These are phyloP conservation scores for Ramphastos sulfuratus DNA, from an alignment of 2,113 vertebrate genomes.

Conservation along the genomic window DNA sequence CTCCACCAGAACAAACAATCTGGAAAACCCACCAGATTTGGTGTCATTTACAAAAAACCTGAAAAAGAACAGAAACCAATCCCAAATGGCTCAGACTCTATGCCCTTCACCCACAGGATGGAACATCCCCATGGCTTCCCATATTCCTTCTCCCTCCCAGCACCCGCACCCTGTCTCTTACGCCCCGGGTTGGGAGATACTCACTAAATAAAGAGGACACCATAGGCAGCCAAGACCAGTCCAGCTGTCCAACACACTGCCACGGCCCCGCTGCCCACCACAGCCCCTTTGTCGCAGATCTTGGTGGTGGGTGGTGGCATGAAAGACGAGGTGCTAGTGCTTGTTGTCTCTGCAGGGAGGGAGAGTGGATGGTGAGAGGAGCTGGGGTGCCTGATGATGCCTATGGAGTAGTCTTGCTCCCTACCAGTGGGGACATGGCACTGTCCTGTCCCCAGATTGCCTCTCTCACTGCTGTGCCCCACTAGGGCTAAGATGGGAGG, in stretches of 20 bases:
- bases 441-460: rapidly evolving
- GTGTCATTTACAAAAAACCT: neutral
- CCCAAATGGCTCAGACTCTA: neutral
- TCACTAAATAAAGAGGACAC: conserved; percentile 74
- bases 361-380: neutral
- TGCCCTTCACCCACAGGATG: neutral
- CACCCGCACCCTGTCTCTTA: neutral
- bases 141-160: neutral
- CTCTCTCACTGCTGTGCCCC: neutral
- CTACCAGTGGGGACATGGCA: rapidly evolving
- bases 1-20: neutral
- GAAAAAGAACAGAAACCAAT: neutral
- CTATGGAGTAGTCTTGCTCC: rapidly evolving
- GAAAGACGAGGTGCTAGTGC: conserved; percentile 65
- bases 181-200: rapidly evolving
- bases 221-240: conserved; percentile 64
- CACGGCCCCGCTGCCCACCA: conserved; percentile 38
- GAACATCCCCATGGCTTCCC: neutral
- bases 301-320: conserved; percentile 66
- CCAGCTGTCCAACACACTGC: conserved; percentile 67
- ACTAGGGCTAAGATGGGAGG: neutral
- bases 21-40: neutral
- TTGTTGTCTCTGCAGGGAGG: conserved; percentile 60
- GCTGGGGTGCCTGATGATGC: rapidly evolving
- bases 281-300: conserved; percentile 53